These are phyloP conservation scores for Papilio polyxenes DNA, from an alignment of 1,140 invertebrate species.

Conservation along the genomic window DNA sequence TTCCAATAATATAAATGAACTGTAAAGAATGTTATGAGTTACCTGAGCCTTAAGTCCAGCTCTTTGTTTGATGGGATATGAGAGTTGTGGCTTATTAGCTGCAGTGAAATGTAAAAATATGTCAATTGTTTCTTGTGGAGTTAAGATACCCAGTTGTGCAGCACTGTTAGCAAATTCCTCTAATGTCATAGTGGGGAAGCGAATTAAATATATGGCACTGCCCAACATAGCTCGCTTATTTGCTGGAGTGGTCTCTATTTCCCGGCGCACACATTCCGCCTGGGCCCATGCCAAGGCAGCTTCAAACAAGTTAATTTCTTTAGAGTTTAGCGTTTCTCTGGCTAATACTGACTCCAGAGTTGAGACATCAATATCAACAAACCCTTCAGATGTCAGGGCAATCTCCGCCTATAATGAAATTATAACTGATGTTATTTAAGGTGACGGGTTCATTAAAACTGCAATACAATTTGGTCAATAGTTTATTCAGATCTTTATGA, in stretches of 20 bases:
- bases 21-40: conserved; percentile 49
- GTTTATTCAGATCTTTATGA: conserved; percentile 71
- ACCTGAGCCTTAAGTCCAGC: conserved; percentile 94
- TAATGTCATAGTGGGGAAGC: conserved; percentile 94
- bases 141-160: conserved; percentile 93
- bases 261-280: conserved; percentile 90
- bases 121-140: conserved; percentile 94
- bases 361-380: conserved; percentile 94
- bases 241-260: conserved; percentile 87
- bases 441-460: conserved; percentile 74
- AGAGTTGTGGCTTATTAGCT: conserved; percentile 89
- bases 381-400: conserved; percentile 95
- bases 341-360: conserved; percentile 93
- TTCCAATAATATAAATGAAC: not conserved
- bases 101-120: conserved; percentile 95
- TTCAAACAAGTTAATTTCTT: conserved; percentile 94
- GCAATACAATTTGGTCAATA: conserved; percentile 79
- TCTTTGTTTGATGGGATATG: conserved; percentile 90
- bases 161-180: conserved; percentile 96
- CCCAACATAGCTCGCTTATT: conserved; percentile 89
- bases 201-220: conserved; percentile 90
- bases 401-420: conserved; percentile 90
- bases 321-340: conserved; percentile 94
- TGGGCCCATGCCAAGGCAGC: conserved; percentile 94
- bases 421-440: conserved; percentile 50